These are phyloP conservation scores for Clinocottus analis DNA, from an alignment of 2,113 vertebrate genomes.

Conservation along the genomic window DNA sequence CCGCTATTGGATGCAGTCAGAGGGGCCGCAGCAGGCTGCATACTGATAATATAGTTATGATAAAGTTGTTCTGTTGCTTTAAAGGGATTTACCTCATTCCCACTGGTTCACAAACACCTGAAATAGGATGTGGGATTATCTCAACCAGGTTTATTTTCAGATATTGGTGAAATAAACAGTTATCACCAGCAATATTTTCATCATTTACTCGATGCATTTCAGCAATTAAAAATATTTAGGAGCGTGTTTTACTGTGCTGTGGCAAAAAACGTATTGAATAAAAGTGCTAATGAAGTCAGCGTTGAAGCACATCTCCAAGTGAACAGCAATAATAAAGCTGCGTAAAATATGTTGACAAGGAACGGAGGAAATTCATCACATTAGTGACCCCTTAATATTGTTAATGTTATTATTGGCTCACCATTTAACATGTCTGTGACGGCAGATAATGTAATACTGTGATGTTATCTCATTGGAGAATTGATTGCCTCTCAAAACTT, in stretches of 20 bases:
- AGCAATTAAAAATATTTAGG: conserved; percentile 8
- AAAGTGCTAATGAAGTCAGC: conserved; percentile 27
- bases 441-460: conserved; percentile 48
- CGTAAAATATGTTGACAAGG: conserved; percentile 12
- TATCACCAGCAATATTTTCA: not conserved
- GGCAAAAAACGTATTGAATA: conserved; percentile 23
- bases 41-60: not conserved
- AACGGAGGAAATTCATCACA: conserved; percentile 18
- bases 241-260: not conserved
- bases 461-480: conserved; percentile 52
- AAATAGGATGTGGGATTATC: not conserved
- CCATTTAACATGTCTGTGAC: conserved; percentile 42
- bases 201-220: conserved; percentile 18
- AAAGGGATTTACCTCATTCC: not conserved
- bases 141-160: not conserved
- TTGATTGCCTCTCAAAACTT: conserved; percentile 46
- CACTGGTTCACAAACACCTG: not conserved
- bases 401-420: conserved; percentile 48
- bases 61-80: not conserved
- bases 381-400: conserved; percentile 20
- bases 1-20: conserved; percentile 5
- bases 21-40: not conserved
- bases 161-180: conserved; percentile 1
- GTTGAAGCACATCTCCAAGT: not conserved
- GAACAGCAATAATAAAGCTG: not conserved